Evolutionary conservation across 2,888 invertebrate species (phyloP), one percentile per base, ranked within the genome.

Genomic region (Cephus sareptanus): DNA sequence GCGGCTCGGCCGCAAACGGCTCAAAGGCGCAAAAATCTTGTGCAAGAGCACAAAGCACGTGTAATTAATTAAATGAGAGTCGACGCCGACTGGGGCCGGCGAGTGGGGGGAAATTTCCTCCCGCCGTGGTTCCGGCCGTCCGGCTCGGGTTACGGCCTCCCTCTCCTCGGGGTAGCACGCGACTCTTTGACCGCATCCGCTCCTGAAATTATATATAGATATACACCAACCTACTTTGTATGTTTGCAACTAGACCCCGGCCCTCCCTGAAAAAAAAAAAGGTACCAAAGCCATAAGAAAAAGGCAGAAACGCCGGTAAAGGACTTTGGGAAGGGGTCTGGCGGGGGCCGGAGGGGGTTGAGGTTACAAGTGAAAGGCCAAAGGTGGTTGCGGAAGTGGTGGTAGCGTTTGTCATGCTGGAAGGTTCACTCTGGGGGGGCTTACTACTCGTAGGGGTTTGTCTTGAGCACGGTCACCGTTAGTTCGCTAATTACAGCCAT

Each of bases 31-130:
- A 75, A 76, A 80, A 81, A 81, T 79, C 74, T 81, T 76, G 79
- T 78, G 83, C 77, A 76, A 79, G 79, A 73, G 74, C 75, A 80
- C 79, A 78, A 82, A 84, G 84, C 81, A 81, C 78, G 83, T 85
- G 86, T 84, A 87, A 86, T 87, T 87, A 87, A 87, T 87, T 87
- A 87, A 85, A 85, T 78, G 31, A 34, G 76, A 35, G 23, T 75
- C 70, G 23, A 40, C 73, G 75, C 31, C 70, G 75, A 80, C 31
- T 12, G 12, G 2, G 70, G 30, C 70, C 12, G 70, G 0, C 0
- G 12, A 69, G n/a, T 13, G 34, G 74, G n/a, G 23, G 6, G 23
- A n/a, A 34, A 11, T 12, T n/a, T n/a, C 34, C 34, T 12, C 40
- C 69, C 68, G 12, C 34, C 74, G 12, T 78, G 75, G 11, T 79